Evolutionary conservation across 1,140 invertebrate genomes (phyloP).

Genomic region (Aleiodes sp.): DNA sequence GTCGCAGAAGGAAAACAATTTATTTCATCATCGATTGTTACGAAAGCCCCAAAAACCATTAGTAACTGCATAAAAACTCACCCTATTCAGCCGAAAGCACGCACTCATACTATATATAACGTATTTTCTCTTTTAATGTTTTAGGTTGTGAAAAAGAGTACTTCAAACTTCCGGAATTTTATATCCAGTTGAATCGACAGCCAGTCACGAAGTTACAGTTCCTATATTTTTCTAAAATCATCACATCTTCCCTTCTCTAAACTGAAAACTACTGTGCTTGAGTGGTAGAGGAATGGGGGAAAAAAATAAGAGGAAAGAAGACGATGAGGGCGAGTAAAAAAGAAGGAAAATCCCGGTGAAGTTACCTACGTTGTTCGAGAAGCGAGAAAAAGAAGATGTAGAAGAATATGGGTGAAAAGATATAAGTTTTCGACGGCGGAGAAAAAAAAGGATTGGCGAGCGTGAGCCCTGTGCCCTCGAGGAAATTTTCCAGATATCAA

Average conservation of each 20-base stretch:
- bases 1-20: too few species aligned
- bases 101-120: too few species aligned
- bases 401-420: slow-evolving; percentile 12
- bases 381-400: not conserved
- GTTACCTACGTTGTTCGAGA: not conserved
- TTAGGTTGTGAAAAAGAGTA: not conserved
- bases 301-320: not conserved
- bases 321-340: not conserved
- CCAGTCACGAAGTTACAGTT: not conserved
- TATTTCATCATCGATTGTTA: not conserved
- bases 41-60: too few species aligned
- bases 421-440: slow-evolving; percentile 7
- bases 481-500: not conserved
- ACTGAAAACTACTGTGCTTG: too few species aligned
- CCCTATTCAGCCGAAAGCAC: too few species aligned
- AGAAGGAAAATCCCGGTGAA: not conserved
- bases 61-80: too few species aligned
- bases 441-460: not conserved
- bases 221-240: not conserved
- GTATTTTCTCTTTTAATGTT: not conserved
- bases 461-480: slow-evolving; percentile 1
- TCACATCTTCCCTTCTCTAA: not conserved
- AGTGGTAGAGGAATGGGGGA: too few species aligned
- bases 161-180: not conserved
- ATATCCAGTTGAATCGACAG: not conserved